Conservation (phyloP, 2,888 invertebrate genomes). For the Priocnemis perturbator region DNA sequence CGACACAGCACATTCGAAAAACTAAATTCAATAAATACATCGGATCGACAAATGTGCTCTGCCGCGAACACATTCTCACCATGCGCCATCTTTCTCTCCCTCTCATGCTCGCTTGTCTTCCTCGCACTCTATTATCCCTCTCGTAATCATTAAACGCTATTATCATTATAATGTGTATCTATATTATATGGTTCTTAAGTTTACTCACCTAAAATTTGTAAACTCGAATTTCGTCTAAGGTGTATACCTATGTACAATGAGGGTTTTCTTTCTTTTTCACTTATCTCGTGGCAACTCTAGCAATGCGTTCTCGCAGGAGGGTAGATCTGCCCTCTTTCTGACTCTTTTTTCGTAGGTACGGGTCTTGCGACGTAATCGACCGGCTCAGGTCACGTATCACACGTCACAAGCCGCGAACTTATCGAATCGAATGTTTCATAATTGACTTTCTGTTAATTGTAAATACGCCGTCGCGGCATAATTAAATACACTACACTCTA, state of each 20-base stretch:
- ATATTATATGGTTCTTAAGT: slow-evolving; percentile 35
- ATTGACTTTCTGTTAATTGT: slow-evolving; percentile 70
- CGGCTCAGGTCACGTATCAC: slow-evolving; percentile 26
- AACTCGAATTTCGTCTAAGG: slow-evolving; percentile 52
- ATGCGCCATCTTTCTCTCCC: slow-evolving; percentile 4
- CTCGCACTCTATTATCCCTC: slow-evolving; percentile 32
- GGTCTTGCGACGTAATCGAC: slow-evolving; percentile 35
- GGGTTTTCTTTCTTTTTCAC: slow-evolving; percentile 33
- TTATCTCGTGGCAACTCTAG: slow-evolving; percentile 42
- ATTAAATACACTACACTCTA: slow-evolving; percentile 58
- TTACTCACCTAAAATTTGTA: slow-evolving; percentile 56
- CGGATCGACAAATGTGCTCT: slow-evolving; percentile 61
- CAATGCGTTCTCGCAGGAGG: slow-evolving; percentile 23
- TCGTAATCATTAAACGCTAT: slow-evolving; percentile 42
- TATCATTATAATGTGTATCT: slow-evolving; percentile 26
- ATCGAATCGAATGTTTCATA: slow-evolving; percentile 57
- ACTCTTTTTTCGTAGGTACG: too few relatives aligned
- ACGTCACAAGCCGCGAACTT: slow-evolving; percentile 29
- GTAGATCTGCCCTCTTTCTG: too few relatives aligned
- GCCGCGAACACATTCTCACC: slow-evolving; percentile 47
- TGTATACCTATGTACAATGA: slow-evolving; percentile 61
- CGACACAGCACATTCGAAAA: slow-evolving; percentile 63
- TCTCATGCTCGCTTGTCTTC: slow-evolving; percentile 3
- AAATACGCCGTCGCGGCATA: slow-evolving; percentile 55
- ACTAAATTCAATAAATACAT: slow-evolving; percentile 65